Evolutionary conservation across 2,797 vertebrate genomes (phyloP).

Genomic region (Pseudomugil tenellus): DNA sequence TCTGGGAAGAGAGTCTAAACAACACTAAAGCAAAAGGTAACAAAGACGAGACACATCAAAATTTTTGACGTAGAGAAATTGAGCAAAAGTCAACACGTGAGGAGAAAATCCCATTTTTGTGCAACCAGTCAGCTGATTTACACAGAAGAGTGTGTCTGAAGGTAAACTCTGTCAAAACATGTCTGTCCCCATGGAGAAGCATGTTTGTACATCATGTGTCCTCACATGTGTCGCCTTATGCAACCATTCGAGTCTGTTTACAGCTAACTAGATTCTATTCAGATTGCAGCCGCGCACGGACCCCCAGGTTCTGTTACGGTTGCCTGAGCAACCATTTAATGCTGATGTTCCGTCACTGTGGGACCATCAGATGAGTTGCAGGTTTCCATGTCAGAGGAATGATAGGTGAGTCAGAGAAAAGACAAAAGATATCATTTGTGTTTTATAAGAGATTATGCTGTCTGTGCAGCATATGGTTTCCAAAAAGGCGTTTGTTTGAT

Average conservation of each 20-base stretch:
- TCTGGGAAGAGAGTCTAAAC: not conserved
- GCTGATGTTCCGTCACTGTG: slow-evolving; percentile 20
- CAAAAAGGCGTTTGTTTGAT: not conserved
- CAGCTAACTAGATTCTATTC: slow-evolving; percentile 54
- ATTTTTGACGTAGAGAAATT: not conserved
- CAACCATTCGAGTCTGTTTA: slow-evolving; percentile 46
- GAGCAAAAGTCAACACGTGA: no score
- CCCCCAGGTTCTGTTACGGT: slow-evolving; percentile 65
- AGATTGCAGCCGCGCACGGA: slow-evolving; percentile 33
- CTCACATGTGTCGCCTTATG: slow-evolving; percentile 19
- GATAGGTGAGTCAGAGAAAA: not conserved
- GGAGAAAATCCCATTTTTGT: no score
- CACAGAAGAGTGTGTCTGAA: slow-evolving; percentile 32
- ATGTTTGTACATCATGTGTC: slow-evolving; percentile 20
- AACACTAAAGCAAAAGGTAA: not conserved
- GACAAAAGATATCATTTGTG: no score
- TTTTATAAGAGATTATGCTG: no score
- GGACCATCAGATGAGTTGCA: slow-evolving; percentile 44
- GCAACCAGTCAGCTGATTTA: slow-evolving; percentile 20
- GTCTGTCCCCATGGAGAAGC: slow-evolving; percentile 51
- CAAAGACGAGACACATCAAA: no score
- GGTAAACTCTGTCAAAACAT: slow-evolving; percentile 60
- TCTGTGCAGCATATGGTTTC: not conserved
- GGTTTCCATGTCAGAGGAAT: slow-evolving; percentile 17
- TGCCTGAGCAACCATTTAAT: slow-evolving; percentile 58